Evolutionary conservation across 2,113 vertebrate species (phyloP).

Genomic region (Dolichallabes microphthalmus): DNA sequence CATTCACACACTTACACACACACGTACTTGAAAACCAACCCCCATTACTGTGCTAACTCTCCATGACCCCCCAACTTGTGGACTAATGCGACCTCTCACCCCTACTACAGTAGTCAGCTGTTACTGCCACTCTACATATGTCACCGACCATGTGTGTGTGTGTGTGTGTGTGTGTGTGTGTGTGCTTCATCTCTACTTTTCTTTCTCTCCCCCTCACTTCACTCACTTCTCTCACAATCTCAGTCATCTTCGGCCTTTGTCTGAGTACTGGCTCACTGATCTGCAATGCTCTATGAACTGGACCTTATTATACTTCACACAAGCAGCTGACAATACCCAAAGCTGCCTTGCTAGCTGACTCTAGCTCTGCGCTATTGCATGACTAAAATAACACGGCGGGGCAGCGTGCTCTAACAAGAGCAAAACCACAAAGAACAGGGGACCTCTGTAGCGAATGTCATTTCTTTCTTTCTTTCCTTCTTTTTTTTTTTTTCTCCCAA

Average conservation of each 20-base stretch:
- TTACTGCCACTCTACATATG: conserved; percentile 44
- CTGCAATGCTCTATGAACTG: conserved; percentile 38
- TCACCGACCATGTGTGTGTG: not conserved
- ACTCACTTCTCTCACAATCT: conserved; percentile 6
- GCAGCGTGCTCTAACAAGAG: conserved; percentile 6
- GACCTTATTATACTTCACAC: conserved; percentile 47
- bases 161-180: not conserved
- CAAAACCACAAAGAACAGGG: not conserved
- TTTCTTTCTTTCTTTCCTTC: not conserved
- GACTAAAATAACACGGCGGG: conserved; percentile 52
- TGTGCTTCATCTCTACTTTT: conserved; percentile 4
- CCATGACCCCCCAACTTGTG: conserved; percentile 41
- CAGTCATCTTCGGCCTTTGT: conserved; percentile 22
- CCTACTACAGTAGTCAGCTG: conserved; percentile 50
- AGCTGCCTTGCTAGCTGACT: conserved; percentile 38
- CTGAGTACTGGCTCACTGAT: not conserved
- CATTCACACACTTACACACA: not conserved
- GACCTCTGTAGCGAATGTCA: conserved; percentile 4
- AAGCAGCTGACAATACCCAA: conserved; percentile 47
- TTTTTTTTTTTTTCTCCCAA: not conserved
- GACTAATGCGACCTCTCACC: conserved; percentile 49
- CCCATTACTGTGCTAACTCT: conserved; percentile 13
- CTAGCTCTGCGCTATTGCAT: conserved; percentile 25
- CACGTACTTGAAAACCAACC: not conserved
- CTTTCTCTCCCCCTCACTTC: conserved; percentile 6